Evolutionary conservation across 2,113 vertebrate species (phyloP), one percentile per base, ranked within the genome.

Genomic region (Corythoichthys intestinalis): DNA sequence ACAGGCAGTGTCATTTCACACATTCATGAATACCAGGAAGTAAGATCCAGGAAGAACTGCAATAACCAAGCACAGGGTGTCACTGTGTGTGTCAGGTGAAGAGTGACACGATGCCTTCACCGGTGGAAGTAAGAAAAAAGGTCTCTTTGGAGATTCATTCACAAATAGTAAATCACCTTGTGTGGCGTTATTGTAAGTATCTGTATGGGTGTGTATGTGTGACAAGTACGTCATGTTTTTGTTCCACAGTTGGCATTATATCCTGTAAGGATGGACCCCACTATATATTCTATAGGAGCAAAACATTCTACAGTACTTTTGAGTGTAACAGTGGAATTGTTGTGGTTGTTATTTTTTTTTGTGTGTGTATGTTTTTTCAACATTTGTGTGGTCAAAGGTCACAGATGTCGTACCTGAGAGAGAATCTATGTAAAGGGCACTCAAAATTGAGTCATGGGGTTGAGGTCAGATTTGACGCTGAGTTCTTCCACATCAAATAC

Each of bases 251-350:
- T 74, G 12, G 72, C 67, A 73, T 70, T 71, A 85, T 66, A 76
- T 86, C 83, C 83, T 86, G 79, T 74, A 50, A 49, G 70, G 73
- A 75, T 82, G 77, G 64, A 75, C 59, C 70, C 15, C 70, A 72
- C 79, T 81, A 73, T n/a, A 72, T n/a, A n/a, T 15, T 61, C 38
- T 20, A 60, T 60, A 41, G 35, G 57, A n/a, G 53, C 17, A 60
- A 37, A 34, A 14, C 34, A 14, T 59, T 60, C 4, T n/a, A 13
- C 37, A n/a, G 39, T 7, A 60, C 10, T 12, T 39, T 39, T 35
- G 6, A 41, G 0, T 8, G 58, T 60, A 38, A 14, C 2, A 7
- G 6, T 38, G 57, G 35, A 34, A 38, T 37, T 13, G 4, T 53
- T 20, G 4, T 53, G 20, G 20, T 28, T 28, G 20, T 28, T 28